Conservation (phyloP, 2,113 vertebrate species). For the Numida meleagris region DNA sequence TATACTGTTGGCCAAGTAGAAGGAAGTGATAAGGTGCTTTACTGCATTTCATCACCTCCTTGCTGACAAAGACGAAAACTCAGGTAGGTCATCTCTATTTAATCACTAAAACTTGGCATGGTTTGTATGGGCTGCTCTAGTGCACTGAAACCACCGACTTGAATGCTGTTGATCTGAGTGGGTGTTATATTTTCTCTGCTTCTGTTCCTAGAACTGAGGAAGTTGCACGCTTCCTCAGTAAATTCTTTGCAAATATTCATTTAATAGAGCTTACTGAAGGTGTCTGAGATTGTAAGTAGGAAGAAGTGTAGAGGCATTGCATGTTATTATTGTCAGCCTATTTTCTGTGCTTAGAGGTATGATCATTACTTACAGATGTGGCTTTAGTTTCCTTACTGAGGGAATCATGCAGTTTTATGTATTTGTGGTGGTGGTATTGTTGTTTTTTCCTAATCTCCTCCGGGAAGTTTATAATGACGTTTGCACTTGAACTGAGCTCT, state of each 20-base stretch:
- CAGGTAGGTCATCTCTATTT: not conserved
- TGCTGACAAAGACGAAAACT: not conserved
- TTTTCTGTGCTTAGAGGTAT: not conserved
- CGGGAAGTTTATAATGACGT: not conserved
- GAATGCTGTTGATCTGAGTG: not conserved
- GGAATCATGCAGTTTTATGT: not conserved
- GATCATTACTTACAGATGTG: not conserved
- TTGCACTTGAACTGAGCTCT: not conserved
- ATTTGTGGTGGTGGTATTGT: not conserved
- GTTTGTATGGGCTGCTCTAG: not conserved
- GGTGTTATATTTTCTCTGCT: not conserved
- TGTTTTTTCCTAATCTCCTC: too few relatives aligned
- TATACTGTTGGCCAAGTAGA: not conserved
- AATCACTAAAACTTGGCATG: not conserved
- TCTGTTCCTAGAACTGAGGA: not conserved
- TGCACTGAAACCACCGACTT: not conserved
- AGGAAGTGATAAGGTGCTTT: not conserved
- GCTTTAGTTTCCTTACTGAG: not conserved
- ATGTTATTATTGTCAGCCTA: fast-evolving
- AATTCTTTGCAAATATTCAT: not conserved
- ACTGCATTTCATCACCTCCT: fast-evolving
- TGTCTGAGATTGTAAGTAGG: not conserved
- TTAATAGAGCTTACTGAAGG: not conserved
- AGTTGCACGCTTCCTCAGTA: not conserved
- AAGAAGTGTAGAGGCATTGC: not conserved